Conservation (phyloP, 2,113 vertebrate genomes). For the Pseudorectes ferrugineus region DNA sequence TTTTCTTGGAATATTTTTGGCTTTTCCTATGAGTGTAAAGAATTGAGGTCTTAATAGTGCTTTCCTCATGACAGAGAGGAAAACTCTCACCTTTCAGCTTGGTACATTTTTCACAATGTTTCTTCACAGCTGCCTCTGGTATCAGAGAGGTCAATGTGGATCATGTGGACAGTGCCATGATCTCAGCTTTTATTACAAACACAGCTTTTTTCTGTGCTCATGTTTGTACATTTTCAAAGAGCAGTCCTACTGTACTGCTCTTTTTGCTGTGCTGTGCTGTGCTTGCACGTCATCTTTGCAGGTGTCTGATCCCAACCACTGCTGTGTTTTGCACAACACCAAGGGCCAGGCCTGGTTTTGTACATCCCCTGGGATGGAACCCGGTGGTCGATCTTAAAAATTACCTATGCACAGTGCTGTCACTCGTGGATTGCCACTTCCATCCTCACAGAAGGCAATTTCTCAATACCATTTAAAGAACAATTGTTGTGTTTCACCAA, state of each 20-base stretch:
- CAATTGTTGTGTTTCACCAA: background rate
- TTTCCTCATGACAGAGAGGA: background rate
- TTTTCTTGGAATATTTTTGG: background rate
- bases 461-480: background rate
- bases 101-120: background rate
- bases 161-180: background rate
- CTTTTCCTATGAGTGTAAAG: background rate
- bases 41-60: background rate
- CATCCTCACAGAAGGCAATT: background rate
- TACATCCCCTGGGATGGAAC: background rate
- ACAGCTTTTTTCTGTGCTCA: accelerated
- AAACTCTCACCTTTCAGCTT: background rate
- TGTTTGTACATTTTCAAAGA: background rate
- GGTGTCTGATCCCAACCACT: background rate
- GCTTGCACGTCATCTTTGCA: background rate
- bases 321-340: background rate
- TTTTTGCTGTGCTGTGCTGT: background rate
- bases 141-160: background rate
- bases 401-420: background rate
- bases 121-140: background rate
- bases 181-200: background rate
- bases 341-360: background rate
- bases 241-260: accelerated
- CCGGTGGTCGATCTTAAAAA: accelerated
- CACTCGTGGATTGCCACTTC: background rate